Percentiles rank a stretch among this genome's conserved stretches.
Conservation (phyloP, 2,888 invertebrate species). For the Sthenelais limicola region DNA sequence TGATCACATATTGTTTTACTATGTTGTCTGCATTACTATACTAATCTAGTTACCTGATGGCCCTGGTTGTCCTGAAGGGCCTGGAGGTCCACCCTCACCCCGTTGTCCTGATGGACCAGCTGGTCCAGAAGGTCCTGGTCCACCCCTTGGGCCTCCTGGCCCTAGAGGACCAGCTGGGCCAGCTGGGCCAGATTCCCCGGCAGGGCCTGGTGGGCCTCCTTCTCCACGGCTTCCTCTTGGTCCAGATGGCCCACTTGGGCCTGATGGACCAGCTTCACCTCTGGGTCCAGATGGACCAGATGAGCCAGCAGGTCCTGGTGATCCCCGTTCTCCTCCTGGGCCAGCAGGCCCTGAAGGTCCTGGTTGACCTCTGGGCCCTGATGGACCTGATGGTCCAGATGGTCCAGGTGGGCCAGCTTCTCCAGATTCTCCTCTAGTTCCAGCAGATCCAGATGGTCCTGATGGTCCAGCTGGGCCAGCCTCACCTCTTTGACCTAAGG, state of each 20-base stretch:
- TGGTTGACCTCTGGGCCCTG: slow-evolving; percentile 35
- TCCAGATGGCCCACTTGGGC: slow-evolving; percentile 31
- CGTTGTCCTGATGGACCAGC: slow-evolving; percentile 30
- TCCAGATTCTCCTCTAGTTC: slow-evolving; percentile 45
- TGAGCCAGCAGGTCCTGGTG: slow-evolving; percentile 18
- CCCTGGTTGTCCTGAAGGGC: slow-evolving; percentile 25
- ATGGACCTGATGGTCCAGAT: slow-evolving; percentile 43
- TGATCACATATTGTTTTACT: too few species aligned
- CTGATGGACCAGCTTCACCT: slow-evolving; percentile 43
- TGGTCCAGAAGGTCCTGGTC: slow-evolving; percentile 35
- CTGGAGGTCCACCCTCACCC: slow-evolving; percentile 38
- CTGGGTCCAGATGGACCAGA: slow-evolving; percentile 24
- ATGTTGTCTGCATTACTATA: too few species aligned
- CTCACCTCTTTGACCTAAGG: too few species aligned
- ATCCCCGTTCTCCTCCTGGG: slow-evolving; percentile 39
- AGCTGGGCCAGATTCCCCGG: slow-evolving; percentile 17
- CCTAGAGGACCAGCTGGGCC: slow-evolving; percentile 16
- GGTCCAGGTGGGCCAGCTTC: slow-evolving; percentile 42
- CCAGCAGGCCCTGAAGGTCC: slow-evolving; percentile 40
- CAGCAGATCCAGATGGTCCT: slow-evolving; percentile 37
- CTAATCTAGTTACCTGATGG: too few species aligned
- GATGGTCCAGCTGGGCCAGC: slow-evolving; percentile 29
- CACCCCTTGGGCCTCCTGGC: slow-evolving; percentile 35
- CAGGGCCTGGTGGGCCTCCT: slow-evolving; percentile 16
- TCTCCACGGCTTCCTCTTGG: slow-evolving; percentile 18